These are phyloP conservation scores for Crocodylus rhombifer DNA, from an alignment of 2,797 vertebrate species.

Conservation along the genomic window DNA sequence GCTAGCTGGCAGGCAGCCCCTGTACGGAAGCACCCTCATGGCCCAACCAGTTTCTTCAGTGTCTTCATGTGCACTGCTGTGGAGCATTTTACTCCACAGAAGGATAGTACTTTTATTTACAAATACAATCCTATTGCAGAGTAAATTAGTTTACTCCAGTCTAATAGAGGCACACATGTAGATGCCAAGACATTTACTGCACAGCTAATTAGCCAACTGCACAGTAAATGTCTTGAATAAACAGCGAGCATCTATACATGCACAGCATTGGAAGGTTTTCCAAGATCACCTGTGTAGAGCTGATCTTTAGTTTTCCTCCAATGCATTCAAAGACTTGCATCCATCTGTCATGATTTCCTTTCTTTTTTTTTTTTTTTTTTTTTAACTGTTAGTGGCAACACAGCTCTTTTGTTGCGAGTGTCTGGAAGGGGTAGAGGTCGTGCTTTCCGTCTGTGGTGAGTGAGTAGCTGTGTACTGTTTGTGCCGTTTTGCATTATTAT, in stretches of 20 bases:
- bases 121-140: too few relatives aligned
- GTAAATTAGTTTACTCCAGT: too few relatives aligned
- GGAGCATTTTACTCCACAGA: too few relatives aligned
- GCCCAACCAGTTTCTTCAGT: too few relatives aligned
- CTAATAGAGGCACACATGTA: too few relatives aligned
- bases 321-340: slow-evolving; percentile 26
- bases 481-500: background rate
- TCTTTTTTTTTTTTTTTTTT: slow-evolving; percentile 61
- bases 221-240: too few relatives aligned
- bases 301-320: slow-evolving; percentile 59
- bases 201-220: too few relatives aligned
- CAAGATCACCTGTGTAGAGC: slow-evolving; percentile 54
- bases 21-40: too few relatives aligned
- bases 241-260: background rate
- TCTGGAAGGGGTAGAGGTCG: slow-evolving; percentile 8
- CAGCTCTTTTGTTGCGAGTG: slow-evolving; percentile 57
- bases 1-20: too few relatives aligned
- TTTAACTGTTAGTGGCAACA: slow-evolving; percentile 63
- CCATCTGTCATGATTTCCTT: slow-evolving; percentile 59
- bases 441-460: background rate
- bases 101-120: too few relatives aligned
- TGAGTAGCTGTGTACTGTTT: background rate
- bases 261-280: slow-evolving; percentile 45
- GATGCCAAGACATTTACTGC: too few relatives aligned
- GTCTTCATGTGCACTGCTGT: too few relatives aligned